Evolutionary conservation across 2,113 vertebrate species (phyloP).

Genomic region (Pseudorectes ferrugineus): DNA sequence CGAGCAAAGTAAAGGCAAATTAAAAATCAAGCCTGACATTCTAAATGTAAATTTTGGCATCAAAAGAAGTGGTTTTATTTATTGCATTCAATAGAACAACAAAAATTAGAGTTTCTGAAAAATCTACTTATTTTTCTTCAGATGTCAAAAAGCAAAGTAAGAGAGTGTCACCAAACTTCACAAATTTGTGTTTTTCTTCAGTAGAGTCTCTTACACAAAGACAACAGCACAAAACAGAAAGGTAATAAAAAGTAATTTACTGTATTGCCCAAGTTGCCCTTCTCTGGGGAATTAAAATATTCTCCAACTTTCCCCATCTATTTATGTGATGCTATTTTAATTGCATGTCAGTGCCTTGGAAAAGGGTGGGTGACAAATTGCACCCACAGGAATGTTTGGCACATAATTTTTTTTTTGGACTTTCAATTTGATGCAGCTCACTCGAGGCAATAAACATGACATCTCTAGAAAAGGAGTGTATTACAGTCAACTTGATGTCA

Average conservation of each 20-base stretch:
- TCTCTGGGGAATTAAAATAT: constrained; percentile 37
- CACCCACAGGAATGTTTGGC: constrained; percentile 41
- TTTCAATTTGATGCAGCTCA: constrained; percentile 61
- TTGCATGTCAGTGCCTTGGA: constrained; percentile 64
- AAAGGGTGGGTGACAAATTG: constrained; percentile 46
- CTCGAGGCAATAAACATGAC: constrained; percentile 48
- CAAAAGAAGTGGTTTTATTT: neutral
- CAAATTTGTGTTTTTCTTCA: neutral
- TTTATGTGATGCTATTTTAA: constrained; percentile 68
- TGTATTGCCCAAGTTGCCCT: constrained; percentile 31
- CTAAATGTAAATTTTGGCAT: neutral
- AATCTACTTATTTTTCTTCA: neutral
- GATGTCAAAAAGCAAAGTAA: neutral
- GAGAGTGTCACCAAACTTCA: neutral
- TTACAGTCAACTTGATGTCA: constrained; percentile 46
- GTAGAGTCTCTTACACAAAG: neutral
- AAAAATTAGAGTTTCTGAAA: neutral
- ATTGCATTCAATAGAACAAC: neutral
- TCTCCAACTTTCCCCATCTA: constrained; percentile 42
- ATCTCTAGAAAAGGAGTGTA: constrained; percentile 34
- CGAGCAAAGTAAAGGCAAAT: neutral
- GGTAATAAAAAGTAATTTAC: neutral
- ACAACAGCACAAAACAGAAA: neutral
- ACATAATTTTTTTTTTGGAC: constrained; percentile 5
- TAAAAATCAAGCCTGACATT: neutral